A percentile compares a stretch with the other conserved stretches of the same genome.
Conservation (phyloP, 2,888 invertebrate species). For the Lepidonotus clava region DNA sequence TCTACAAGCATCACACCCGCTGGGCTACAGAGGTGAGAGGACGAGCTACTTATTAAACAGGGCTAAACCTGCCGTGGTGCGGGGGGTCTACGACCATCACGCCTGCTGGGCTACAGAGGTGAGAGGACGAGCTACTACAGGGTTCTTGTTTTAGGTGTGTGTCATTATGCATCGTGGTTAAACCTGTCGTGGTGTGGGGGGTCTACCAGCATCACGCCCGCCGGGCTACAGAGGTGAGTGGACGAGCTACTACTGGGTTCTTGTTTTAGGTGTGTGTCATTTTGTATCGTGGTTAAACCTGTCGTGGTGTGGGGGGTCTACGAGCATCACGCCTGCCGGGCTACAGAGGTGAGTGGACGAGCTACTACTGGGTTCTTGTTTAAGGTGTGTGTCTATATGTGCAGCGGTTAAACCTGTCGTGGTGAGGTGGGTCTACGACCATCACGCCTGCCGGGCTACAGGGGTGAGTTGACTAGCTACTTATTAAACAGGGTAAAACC, state of each 20-base stretch:
- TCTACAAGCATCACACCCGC: conserved; percentile 29
- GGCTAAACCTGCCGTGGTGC: conserved; percentile 94
- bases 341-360: conserved; percentile 31
- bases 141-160: too few species aligned
- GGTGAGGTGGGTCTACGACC: conserved; percentile 85
- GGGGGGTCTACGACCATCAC: conserved; percentile 80
- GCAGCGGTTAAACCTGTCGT: conserved; percentile 91
- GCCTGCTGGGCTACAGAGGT: conserved; percentile 31
- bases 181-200: too few species aligned
- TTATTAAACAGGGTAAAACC: too few species aligned
- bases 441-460: conserved; percentile 37
- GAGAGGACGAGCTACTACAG: too few species aligned
- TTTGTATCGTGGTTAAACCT: conserved; percentile 88
- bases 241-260: too few species aligned
- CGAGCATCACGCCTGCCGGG: conserved; percentile 21
- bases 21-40: conserved; percentile 27
- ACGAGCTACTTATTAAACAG: conserved; percentile 86
- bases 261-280: too few species aligned
- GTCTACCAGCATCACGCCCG: too few species aligned
- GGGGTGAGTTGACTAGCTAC: too few species aligned
- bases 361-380: too few species aligned
- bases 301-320: conserved; percentile 89
- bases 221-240: too few species aligned
- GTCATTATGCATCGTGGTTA: too few species aligned
- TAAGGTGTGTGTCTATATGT: conserved; percentile 82